These are phyloP conservation scores for Paralvinella palmiformis DNA, from an alignment of 1,140 invertebrate species.

Conservation along the genomic window DNA sequence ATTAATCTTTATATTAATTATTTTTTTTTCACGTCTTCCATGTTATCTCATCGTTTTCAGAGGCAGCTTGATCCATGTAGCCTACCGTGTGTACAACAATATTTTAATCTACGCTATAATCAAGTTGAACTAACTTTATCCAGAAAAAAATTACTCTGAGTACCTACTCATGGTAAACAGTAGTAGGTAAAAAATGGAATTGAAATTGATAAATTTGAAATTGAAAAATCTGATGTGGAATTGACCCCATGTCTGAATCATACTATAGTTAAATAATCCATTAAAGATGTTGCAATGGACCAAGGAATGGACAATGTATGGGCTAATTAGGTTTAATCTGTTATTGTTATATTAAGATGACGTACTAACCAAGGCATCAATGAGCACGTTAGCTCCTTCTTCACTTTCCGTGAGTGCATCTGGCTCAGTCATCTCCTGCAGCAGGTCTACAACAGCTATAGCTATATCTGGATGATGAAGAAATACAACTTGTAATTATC, in stretches of 20 bases:
- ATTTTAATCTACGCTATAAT: no score
- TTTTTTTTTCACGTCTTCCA: no score
- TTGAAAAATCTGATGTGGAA: neutral
- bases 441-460: constrained; percentile 52
- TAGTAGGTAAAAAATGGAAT: no score
- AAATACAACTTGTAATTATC: constrained; percentile 9
- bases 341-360: neutral
- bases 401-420: constrained; percentile 83
- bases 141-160: no score
- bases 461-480: constrained; percentile 40
- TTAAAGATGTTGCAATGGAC: neutral
- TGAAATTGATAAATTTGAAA: neutral
- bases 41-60: no score
- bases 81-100: no score
- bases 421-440: constrained; percentile 90
- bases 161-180: no score
- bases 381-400: constrained; percentile 52
- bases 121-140: no score
- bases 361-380: constrained; percentile 52
- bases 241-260: neutral
- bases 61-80: no score
- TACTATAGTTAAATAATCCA: no score
- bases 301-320: neutral
- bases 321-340: neutral
- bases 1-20: no score